These are phyloP conservation scores for Lota lota DNA, from an alignment of 2,113 vertebrate genomes.

Conservation along the genomic window DNA sequence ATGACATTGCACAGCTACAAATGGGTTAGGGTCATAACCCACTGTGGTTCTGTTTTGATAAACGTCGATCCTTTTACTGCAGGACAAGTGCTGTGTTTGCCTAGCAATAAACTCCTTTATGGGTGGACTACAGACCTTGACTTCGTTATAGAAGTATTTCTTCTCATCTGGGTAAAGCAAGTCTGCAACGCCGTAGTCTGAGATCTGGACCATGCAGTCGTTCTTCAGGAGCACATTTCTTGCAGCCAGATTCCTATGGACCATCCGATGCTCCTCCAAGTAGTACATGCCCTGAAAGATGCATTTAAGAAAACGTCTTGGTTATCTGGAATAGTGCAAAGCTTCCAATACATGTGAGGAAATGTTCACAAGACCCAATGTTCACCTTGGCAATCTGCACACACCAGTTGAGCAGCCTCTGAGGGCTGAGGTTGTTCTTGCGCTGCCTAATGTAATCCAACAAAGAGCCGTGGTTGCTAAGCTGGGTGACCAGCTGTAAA, in stretches of 20 bases:
- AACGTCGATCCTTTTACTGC: background rate
- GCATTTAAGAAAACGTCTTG: background rate
- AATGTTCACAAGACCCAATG: background rate
- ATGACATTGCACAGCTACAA: too few species aligned
- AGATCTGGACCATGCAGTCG: conserved; percentile 86
- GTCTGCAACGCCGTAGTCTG: conserved; percentile 90
- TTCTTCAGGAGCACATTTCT: conserved; percentile 81
- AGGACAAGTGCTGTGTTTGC: background rate
- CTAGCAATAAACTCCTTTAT: background rate
- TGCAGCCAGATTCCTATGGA: conserved; percentile 88
- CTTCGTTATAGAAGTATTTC: conserved; percentile 86
- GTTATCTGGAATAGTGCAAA: background rate
- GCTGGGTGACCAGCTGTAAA: conserved; percentile 86
- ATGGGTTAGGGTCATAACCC: too few species aligned
- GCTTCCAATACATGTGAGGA: background rate
- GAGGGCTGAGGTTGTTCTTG: conserved; percentile 76
- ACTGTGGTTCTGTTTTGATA: too few species aligned
- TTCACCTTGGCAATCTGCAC: conserved; percentile 94
- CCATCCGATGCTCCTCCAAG: conserved; percentile 90
- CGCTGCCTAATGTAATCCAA: conserved; percentile 83
- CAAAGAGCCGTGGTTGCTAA: conserved; percentile 83
- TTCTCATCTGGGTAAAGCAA: conserved; percentile 89
- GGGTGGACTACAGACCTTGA: conserved; percentile 73
- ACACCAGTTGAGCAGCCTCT: conserved; percentile 94
- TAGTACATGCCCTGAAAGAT: conserved; percentile 89